These are phyloP conservation scores for Holothuria scabra DNA, from an alignment of 53 echinoderm and acorn worm species.

Conservation along the genomic window DNA sequence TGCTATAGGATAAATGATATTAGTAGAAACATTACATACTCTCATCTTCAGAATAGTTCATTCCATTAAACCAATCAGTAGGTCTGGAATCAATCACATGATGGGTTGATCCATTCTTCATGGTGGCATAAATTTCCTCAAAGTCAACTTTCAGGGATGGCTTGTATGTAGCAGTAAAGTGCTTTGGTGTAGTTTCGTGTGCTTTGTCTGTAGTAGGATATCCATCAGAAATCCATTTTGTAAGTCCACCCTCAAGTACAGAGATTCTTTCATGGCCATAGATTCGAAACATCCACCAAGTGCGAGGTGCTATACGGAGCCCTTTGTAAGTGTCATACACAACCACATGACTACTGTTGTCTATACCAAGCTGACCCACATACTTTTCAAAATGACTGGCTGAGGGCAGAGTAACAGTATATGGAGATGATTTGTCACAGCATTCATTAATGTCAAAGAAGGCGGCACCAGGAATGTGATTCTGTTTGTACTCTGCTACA, in stretches of 20 bases:
- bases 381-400: slow-evolving; percentile 67
- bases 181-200: neutral
- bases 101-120: slow-evolving; percentile 14
- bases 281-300: slow-evolving; percentile 95
- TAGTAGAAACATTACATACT: neutral
- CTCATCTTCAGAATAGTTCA: slow-evolving; percentile 38
- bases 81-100: slow-evolving; percentile 82
- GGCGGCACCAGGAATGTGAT: slow-evolving; percentile 79
- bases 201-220: slow-evolving; percentile 41
- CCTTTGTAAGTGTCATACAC: slow-evolving; percentile 84
- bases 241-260: slow-evolving; percentile 85
- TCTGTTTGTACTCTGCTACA: slow-evolving; percentile 62
- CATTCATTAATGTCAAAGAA: slow-evolving; percentile 68
- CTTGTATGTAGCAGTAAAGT: slow-evolving; percentile 29
- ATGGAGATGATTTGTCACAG: slow-evolving; percentile 53
- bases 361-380: slow-evolving; percentile 80
- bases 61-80: slow-evolving; percentile 69
- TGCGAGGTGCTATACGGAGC: slow-evolving; percentile 69
- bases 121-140: slow-evolving; percentile 22
- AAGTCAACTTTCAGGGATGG: slow-evolving; percentile 25
- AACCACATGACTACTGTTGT: slow-evolving; percentile 81
- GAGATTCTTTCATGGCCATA: slow-evolving; percentile 86
- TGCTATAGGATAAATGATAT: neutral
- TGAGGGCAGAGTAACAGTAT: slow-evolving; percentile 70
- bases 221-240: slow-evolving; percentile 74